Evolutionary conservation across 2,888 invertebrate genomes (phyloP).

Genomic region (Dugesia japonica): DNA sequence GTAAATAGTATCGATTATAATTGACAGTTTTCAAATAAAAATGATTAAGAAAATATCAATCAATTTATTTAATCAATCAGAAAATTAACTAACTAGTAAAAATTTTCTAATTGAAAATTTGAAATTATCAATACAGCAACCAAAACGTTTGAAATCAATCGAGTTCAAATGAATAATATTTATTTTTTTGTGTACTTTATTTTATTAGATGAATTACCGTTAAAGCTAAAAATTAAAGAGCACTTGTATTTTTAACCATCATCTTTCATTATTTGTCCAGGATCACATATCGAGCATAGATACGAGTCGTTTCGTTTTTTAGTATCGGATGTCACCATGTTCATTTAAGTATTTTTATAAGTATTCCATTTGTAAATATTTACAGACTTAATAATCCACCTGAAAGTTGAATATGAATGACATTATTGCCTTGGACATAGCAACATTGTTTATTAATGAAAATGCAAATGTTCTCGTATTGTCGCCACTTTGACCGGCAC

Average conservation of each 20-base stretch:
- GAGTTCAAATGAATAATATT: too few species aligned
- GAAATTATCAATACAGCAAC: too few species aligned
- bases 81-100: too few species aligned
- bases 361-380: neutral
- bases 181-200: too few species aligned
- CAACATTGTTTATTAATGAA: neutral
- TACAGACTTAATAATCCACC: neutral
- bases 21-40: neutral
- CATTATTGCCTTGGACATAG: neutral
- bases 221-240: neutral
- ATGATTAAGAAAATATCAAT: neutral
- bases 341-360: conserved; percentile 15
- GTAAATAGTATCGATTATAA: conserved; percentile 14
- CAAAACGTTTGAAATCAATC: too few species aligned
- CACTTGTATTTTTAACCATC: neutral
- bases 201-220: too few species aligned
- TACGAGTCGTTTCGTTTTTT: neutral
- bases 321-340: neutral
- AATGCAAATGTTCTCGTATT: too few species aligned
- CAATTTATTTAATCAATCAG: too few species aligned
- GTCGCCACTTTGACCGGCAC: too few species aligned
- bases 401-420: neutral
- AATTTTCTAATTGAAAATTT: too few species aligned
- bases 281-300: neutral
- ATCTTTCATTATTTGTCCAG: neutral